Evolutionary conservation across 2,797 vertebrate species (phyloP), one percentile per base, ranked within the genome.

Genomic region (Emydoidea blandingii): DNA sequence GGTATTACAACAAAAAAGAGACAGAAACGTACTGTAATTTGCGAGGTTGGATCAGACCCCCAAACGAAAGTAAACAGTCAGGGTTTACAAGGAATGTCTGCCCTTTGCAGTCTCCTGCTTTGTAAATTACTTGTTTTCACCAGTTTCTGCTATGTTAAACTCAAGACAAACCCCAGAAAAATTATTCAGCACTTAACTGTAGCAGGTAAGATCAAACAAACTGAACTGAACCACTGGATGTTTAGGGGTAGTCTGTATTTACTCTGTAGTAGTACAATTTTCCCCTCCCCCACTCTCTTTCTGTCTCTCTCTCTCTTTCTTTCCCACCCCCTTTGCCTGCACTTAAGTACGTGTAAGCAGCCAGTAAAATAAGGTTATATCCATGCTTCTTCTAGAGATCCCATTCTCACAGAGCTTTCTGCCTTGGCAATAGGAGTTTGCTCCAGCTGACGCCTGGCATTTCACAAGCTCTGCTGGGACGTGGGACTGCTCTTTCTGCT

Each of bases 51-150:
- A 34, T 93, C 44, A 93, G 81, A 79, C 5, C 34, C 52, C 31
- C 5, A 5, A 14, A 5, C 41, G 79, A 96, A 94, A 88, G 87
- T 78, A 56, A 52, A 59, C n/a, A 74, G 27, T 56, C 9, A 0
- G 3, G 31, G 41, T 50, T 83, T 83, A 0, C 91, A 90, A 87
- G 62, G n/a, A 23, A 50, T 80, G 44, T 44, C 44, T 93, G 68
- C 27, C 34, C 11, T 57, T 80, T 37, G n/a, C n/a, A 21, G 52
- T 54, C 88, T 92, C 41, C 52, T 92, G 79, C 86, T 92, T 87
- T 86, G 84, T 83, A 88, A 91, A 81, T 81, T 47, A 34, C 68
- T 94, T 86, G 62, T 68, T 94, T 97, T 83, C 83, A 93, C 8
- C 72, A n/a, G 80, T 83, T 85, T 93, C 56, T 90, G 12, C n/a